phyloP scores from a whole-genome alignment of 2,113 vertebrate species.

The Lepidiolamprologus cunningtoni region DNA sequence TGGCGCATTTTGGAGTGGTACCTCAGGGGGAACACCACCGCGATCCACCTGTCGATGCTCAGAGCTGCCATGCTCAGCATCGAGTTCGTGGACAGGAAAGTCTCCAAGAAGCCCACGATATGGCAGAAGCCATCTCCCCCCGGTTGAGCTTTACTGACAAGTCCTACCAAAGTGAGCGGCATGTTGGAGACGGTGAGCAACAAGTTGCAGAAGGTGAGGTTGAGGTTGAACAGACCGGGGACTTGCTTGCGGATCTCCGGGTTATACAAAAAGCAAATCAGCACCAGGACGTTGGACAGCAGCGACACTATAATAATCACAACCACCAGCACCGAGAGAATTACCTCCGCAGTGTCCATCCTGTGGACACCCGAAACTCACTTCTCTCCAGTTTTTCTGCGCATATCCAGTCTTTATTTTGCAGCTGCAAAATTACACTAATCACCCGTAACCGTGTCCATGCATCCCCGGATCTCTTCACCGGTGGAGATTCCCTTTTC shows the following conservation, averaged over 20 bases:
- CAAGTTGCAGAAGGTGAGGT: conserved; percentile 96
- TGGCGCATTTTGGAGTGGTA: conserved; percentile 95
- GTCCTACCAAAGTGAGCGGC: conserved; percentile 90
- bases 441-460: conserved; percentile 50
- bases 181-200: conserved; percentile 92
- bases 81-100: conserved; percentile 90
- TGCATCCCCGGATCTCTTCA: conserved; percentile 40
- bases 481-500: conserved; percentile 37
- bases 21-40: conserved; percentile 91
- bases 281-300: conserved; percentile 96
- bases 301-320: conserved; percentile 86
- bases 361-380: conserved; percentile 55
- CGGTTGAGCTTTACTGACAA: conserved; percentile 79
- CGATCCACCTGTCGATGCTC: conserved; percentile 97
- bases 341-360: conserved; percentile 88
- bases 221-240: conserved; percentile 92
- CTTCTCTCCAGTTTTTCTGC: conserved; percentile 39
- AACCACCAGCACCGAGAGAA: conserved; percentile 80
- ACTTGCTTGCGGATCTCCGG: conserved; percentile 93
- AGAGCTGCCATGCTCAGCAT: conserved; percentile 98
- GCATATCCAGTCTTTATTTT: conserved; percentile 37
- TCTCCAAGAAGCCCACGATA: conserved; percentile 88
- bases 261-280: conserved; percentile 91
- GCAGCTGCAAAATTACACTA: conserved; percentile 29
- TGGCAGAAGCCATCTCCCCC: conserved; percentile 83